Base-by-base conservation (phyloP, 2,113 vertebrate genomes). In the Nettapus auritus region DNA sequence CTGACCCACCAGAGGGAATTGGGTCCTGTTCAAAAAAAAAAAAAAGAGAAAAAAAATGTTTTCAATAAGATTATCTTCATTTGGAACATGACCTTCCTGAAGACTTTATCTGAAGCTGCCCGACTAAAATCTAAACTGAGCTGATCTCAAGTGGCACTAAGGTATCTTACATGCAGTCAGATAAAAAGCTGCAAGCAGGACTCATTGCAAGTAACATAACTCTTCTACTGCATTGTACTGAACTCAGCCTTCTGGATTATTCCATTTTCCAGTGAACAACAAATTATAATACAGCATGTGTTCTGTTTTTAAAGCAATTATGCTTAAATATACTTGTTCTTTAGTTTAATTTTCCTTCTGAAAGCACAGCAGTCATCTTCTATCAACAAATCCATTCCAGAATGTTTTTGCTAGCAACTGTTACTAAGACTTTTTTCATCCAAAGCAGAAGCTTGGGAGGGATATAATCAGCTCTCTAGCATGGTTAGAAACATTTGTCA, bases 281-380 rank as follows among this genome's bases (percentile, higher is more conserved):
- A 96, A 62, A 89, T 86, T 87, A 82, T 42, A 90, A 84, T 85
- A 87, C 26, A 82, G 69, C 59, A 60, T 92, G 83, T 92, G 86
- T 90, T 97, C 86, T 92, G 88, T 53, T 96, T 96, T 93, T 89
- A 95, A 94, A 94, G 92, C 44, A 94, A 96, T 97, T 96, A 96
- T 85, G 34, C 74, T 94, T 90, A 96, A 96, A 96, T 96, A 95
- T 92, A 95, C 93, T 95, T 87, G 81, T 80, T 90, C 89, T 95
- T 89, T 79, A 82, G 77, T 77, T 95, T 89, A 93, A 93, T 92
- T 96, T 95, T 97, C 93, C 88, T 95, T 89, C 92, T 92, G 90
- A 94, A 97, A 90, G 81, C 92, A 79, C 81, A 97, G 83, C 83
- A 93, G 90, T 95, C 46, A 1, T 94, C 92, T 82, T 96, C 92